Evolutionary conservation across 2,888 invertebrate genomes (phyloP).

Genomic region (Corythucha ciliata): DNA sequence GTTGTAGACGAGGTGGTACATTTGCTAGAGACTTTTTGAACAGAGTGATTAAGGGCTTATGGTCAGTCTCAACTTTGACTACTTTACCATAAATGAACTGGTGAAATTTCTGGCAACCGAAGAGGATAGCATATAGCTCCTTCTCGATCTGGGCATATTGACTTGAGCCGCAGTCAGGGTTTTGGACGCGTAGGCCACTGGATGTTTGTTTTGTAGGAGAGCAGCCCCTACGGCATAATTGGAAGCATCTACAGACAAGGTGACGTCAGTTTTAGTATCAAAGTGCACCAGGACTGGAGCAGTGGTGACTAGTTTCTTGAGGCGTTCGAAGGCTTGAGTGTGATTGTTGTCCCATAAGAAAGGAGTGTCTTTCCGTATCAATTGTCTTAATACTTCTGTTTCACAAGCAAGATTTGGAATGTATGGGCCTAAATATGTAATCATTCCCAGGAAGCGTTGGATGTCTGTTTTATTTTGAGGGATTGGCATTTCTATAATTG

Average conservation of each 20-base stretch:
- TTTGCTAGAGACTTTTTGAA: too few relatives aligned
- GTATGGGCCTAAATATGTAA: slow-evolving; percentile 32
- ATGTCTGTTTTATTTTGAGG: slow-evolving; percentile 29
- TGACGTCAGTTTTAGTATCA: neutral
- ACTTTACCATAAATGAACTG: too few relatives aligned
- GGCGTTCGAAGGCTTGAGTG: slow-evolving; percentile 4
- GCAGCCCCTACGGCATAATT: slow-evolving; percentile 6
- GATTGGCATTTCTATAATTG: slow-evolving; percentile 28
- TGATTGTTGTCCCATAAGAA: slow-evolving; percentile 15
- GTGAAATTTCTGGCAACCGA: too few relatives aligned
- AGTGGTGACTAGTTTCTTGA: slow-evolving; percentile 7
- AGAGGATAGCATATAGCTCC: too few relatives aligned
- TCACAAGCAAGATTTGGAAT: slow-evolving; percentile 32
- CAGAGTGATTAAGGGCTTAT: too few relatives aligned
- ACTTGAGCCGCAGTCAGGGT: neutral
- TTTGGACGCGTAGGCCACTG: slow-evolving; percentile 10
- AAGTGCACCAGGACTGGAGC: slow-evolving; percentile 15
- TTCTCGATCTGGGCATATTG: slow-evolving; percentile 1
- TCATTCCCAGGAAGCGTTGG: slow-evolving; percentile 33
- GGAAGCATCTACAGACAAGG: neutral
- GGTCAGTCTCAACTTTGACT: too few relatives aligned
- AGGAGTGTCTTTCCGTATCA: slow-evolving; percentile 26
- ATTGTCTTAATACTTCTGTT: slow-evolving; percentile 28
- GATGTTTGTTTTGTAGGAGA: slow-evolving; percentile 10
- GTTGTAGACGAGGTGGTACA: too few relatives aligned